phyloP scores from a whole-genome alignment of 2,797 vertebrate genomes.

The Squalus acanthias region DNA sequence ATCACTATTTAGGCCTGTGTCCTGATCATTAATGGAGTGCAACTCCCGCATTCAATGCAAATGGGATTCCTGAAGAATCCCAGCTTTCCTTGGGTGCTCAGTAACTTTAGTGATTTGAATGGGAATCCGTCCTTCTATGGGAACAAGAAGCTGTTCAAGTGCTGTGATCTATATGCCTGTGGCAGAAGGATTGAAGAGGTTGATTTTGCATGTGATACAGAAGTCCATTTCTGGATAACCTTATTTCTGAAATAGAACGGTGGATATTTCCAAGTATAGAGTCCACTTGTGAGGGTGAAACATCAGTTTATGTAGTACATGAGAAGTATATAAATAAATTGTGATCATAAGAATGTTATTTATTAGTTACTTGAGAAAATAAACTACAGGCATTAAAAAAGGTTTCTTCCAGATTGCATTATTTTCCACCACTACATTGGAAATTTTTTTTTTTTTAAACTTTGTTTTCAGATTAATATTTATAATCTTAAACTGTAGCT shows the following conservation, averaged over 20 bases:
- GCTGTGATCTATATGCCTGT: background rate
- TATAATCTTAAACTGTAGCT: background rate
- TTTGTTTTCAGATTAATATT: background rate
- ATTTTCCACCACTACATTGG: no score
- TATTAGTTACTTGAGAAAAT: background rate
- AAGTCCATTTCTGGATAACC: background rate
- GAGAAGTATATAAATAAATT: background rate
- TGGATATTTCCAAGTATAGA: background rate
- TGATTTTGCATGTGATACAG: background rate
- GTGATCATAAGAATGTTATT: background rate
- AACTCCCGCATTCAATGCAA: background rate
- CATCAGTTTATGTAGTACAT: background rate
- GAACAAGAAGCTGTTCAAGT: background rate
- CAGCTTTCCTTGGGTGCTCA: background rate
- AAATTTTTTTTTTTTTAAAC: background rate
- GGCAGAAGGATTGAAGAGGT: background rate
- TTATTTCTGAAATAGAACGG: background rate
- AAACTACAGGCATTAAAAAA: background rate
- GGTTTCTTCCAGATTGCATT: no score
- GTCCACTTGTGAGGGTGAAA: background rate
- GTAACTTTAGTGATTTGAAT: background rate
- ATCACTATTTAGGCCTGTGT: background rate
- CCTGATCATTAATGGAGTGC: background rate
- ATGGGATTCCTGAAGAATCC: background rate
- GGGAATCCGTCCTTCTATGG: background rate